These are phyloP conservation scores for Nesidiocoris tenuis DNA, from an alignment of 2,888 invertebrate species.

Conservation along the genomic window DNA sequence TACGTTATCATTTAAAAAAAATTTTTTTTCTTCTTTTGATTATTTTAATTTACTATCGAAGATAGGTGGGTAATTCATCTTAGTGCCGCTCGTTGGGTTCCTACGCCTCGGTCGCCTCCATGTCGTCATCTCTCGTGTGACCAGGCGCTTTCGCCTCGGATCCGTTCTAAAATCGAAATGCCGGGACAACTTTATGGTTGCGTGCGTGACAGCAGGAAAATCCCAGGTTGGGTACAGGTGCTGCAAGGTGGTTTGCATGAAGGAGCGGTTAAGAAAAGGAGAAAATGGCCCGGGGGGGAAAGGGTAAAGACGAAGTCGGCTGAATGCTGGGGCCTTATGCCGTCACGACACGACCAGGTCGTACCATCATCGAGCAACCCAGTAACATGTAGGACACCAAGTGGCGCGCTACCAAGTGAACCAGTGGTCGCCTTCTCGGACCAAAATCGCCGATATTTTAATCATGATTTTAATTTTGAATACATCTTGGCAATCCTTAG, in stretches of 20 bases:
- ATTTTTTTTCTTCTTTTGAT: too few species aligned
- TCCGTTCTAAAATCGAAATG: neutral
- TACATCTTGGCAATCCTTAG: too few species aligned
- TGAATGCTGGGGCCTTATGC: constrained; percentile 22
- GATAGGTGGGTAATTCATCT: too few species aligned
- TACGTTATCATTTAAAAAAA: too few species aligned
- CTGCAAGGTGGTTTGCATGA: neutral
- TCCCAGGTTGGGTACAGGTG: neutral
- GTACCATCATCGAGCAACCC: constrained; percentile 35
- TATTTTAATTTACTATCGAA: too few species aligned
- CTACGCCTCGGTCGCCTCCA: too few species aligned
- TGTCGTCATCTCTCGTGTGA: too few species aligned
- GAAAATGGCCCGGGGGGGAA: neutral
- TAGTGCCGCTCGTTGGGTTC: too few species aligned
- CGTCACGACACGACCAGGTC: constrained; percentile 36
- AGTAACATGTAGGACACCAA: constrained; percentile 40
- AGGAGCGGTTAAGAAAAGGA: neutral
- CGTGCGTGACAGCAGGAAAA: constrained; percentile 22
- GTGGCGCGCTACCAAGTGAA: neutral
- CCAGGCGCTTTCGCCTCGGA: too few species aligned
- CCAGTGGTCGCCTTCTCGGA: neutral
- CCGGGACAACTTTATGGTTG: constrained; percentile 35
- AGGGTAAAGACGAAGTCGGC: constrained; percentile 9
- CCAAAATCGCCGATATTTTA: too few species aligned
- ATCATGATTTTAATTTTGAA: too few species aligned